Evolutionary conservation across 2,888 invertebrate genomes (phyloP), one percentile per base, ranked within the genome.

Genomic region (Prenolepis imparis): DNA sequence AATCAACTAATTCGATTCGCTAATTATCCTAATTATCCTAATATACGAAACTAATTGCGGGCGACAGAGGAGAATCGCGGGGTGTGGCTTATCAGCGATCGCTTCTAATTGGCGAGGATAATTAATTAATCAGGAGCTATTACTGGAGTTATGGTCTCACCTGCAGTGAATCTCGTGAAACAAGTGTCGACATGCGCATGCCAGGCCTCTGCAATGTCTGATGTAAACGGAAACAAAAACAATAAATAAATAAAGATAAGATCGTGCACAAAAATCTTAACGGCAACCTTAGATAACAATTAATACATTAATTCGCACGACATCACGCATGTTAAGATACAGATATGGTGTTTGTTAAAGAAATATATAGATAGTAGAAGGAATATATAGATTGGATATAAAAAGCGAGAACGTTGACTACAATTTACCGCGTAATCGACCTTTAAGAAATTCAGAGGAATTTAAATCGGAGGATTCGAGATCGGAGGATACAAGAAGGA

Each of bases 151-250:
- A 89, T 87, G 73, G 83, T 92, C 94, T 94, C 94, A 94, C 94
- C 94, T 94, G 94, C 92, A 93, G 80, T 87, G 93, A 91, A 85
- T 91, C 92, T 92, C 92, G 91, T 87, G 92, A 52, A 52, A 52
- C 93, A 92, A 93, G 93, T 91, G 93, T 91, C 63, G 92, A 88
- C 83, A 92, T 92, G 88, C 92, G 93, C 85, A 92, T 90, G 90
- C 92, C 92, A 87, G 92, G 84, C 91, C 90, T 93, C 94, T 94
- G 94, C 89, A 94, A 93, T 91, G 88, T 92, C 84, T 91, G 90
- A 92, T 91, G 91, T 90, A 90, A 52, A 92, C 90, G 91, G 90
- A 91, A 86, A 90, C 86, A 87, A 82, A 91, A 87, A 66, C 28
- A 59, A 24, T 21, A 44, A 70, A 41, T 15, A 61, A 80, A 80